Base-by-base conservation (phyloP, 2,888 invertebrate genomes). In the Lycaena phlaeas region DNA sequence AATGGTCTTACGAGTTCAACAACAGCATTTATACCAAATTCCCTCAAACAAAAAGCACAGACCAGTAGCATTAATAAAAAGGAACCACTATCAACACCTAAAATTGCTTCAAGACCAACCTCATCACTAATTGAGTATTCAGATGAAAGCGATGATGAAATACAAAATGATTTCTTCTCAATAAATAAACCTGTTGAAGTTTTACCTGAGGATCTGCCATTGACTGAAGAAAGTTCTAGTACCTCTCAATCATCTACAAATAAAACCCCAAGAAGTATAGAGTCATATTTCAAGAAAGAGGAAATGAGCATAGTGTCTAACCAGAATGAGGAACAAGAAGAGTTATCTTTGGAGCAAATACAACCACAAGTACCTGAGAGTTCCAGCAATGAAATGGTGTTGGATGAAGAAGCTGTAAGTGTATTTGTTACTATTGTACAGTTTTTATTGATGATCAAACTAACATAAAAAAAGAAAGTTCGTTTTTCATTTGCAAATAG, bases 91-190 rank as follows among this genome's bases (percentile, higher is more conserved):
- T 56, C 64, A 1, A 54, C 68, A 43, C 47, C 66, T 6, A 69
- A 67, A 53, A 36, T 46, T 2, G 61, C 62, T 15, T 14, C 49
- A 4, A 66, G 63, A 44, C 41, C 39, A 10, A 30, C 48, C 7
- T 12, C 41, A 14, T 34, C 62, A 26, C 43, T 59, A 7, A 59
- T 62, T 38, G 67, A 70, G n/a, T 62, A 68, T 44, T 79, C 81
- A 1, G 82, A 84, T 58, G 79, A 78, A 2, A 78, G 76, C 58
- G 86, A 81, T 43, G 77, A 72, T 17, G 85, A 84, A 44, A 72
- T 84, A 27, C 73, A 81, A 38, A 86, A 85, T 54, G 74, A 87
- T 48, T 87, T 86, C 66, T 87, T 85, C 53, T 81, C 87, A 38
- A 84, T 86, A 50, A 78, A 87, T 59, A 79, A 86, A 53, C 61